Conservation (phyloP, 2,888 invertebrate species). For the Tetrapedia diversipes region DNA sequence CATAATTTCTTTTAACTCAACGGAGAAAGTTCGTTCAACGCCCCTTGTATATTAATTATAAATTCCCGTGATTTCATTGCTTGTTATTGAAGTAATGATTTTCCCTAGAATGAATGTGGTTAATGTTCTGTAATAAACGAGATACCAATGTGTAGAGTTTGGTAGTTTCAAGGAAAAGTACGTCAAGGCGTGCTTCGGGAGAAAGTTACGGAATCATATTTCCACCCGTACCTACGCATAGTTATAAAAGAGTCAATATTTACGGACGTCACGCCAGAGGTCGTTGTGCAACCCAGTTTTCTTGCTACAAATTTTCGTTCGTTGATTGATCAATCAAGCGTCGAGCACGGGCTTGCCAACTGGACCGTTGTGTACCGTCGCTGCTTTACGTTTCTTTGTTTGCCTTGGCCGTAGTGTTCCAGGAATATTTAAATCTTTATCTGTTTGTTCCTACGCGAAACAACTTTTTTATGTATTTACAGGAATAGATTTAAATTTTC, state of each 20-base stretch:
- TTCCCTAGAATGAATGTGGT: neutral
- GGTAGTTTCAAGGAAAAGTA: constrained; percentile 26
- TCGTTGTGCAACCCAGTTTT: constrained; percentile 46
- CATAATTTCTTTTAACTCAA: no score
- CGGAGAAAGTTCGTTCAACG: constrained; percentile 3
- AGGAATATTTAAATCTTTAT: constrained; percentile 30
- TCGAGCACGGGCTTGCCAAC: neutral
- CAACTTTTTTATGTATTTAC: no score
- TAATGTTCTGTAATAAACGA: neutral
- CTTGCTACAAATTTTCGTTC: constrained; percentile 36
- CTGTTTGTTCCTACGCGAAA: neutral
- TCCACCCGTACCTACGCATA: constrained; percentile 3
- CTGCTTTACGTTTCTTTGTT: constrained; percentile 35
- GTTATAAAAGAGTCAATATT: constrained; percentile 53
- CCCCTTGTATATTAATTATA: neutral
- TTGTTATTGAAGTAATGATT: neutral
- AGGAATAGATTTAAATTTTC: no score
- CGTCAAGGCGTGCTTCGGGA: constrained; percentile 20
- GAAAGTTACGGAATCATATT: constrained; percentile 41
- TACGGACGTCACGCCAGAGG: constrained; percentile 14
- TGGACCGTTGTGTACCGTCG: neutral
- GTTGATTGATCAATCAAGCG: constrained; percentile 48
- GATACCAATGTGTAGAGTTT: neutral
- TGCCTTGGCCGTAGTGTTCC: constrained; percentile 27
- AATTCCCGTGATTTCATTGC: neutral